These are phyloP conservation scores for Papilio aristodemus DNA, from an alignment of 1,140 invertebrate species.

Conservation along the genomic window DNA sequence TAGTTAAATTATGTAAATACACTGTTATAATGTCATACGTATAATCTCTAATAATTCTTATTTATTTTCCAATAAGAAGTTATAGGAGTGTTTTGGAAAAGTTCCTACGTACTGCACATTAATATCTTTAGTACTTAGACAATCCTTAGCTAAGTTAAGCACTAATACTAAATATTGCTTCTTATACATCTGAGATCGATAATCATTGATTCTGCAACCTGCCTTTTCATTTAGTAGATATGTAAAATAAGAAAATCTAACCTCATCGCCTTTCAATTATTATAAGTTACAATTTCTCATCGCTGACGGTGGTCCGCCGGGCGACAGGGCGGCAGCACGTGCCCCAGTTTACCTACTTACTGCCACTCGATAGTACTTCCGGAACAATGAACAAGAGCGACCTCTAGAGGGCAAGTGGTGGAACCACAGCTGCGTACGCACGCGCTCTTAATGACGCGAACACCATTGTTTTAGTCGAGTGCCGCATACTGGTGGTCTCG, in stretches of 20 bases:
- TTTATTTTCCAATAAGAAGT: background rate
- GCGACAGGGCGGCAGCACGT: conserved; percentile 59
- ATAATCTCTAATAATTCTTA: background rate
- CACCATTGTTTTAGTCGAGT: conserved; percentile 53
- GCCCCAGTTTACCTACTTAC: conserved; percentile 62
- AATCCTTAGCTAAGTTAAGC: no score
- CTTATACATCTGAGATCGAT: no score
- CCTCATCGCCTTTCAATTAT: background rate
- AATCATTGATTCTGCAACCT: no score
- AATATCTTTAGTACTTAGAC: no score
- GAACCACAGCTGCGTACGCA: conserved; percentile 61
- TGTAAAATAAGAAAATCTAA: no score
- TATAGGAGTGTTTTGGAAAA: no score
- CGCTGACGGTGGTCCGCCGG: conserved; percentile 60
- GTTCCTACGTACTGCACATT: no score
- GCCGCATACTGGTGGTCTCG: conserved; percentile 60
- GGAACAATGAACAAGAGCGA: conserved; percentile 59
- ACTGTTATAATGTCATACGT: no score
- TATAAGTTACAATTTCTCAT: conserved; percentile 11
- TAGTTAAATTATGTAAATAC: no score
- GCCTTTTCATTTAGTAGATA: no score
- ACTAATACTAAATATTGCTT: no score
- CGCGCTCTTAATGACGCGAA: conserved; percentile 62
- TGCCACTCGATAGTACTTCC: conserved; percentile 49
- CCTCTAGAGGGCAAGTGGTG: conserved; percentile 40